Evolutionary conservation across 2,797 vertebrate genomes (phyloP), one percentile per base, ranked within the genome.

Genomic region (Tamandua tetradactyla): DNA sequence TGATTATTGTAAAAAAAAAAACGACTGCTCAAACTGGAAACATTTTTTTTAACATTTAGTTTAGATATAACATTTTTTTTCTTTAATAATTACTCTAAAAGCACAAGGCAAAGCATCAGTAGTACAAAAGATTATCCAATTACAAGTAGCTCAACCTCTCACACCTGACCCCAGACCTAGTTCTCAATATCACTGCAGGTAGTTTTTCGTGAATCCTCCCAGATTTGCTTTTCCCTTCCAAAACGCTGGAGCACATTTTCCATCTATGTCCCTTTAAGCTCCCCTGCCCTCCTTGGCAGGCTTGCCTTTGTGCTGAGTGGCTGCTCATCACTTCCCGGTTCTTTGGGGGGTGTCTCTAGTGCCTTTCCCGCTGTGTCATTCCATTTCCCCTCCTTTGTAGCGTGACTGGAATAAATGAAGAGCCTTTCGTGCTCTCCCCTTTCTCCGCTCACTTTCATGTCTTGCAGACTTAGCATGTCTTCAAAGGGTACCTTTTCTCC

Each of bases 171-270:
- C n/a, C 18, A 87, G 40, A 64, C 8, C 4, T 66, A 35, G 10
- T 74, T 9, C 35, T 92, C 52, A 69, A 83, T n/a, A n/a, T 17
- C 22, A 76, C 4, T 2, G 49, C 5, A 80, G 68, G 40, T 10
- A 32, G 74, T 76, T 27, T 47, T 61, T 42, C 81, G 83, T 92
- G 2, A 37, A 94, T 68, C 13, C 57, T 93, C 82, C 59, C 55
- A 83, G 75, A 92, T 66, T 92, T 80, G n/a, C 90, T 72, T 11
- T 75, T 85, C 49, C 23, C 40, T 89, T 96, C 79, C 13, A 76
- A 47, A 79, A 27, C 83, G 47, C 35, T 42, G 40, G n/a, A 8
- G 13, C 32, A 49, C 0, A 1, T 4, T 25, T 44, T 35, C 2
- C 40, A 18, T 59, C 35, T n/a, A 1, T 78, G 35, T 49, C 83